A percentile compares a stretch with the other conserved stretches of the same genome.
Conservation (phyloP, 2,797 vertebrate species). For the Poecilia wingei region DNA sequence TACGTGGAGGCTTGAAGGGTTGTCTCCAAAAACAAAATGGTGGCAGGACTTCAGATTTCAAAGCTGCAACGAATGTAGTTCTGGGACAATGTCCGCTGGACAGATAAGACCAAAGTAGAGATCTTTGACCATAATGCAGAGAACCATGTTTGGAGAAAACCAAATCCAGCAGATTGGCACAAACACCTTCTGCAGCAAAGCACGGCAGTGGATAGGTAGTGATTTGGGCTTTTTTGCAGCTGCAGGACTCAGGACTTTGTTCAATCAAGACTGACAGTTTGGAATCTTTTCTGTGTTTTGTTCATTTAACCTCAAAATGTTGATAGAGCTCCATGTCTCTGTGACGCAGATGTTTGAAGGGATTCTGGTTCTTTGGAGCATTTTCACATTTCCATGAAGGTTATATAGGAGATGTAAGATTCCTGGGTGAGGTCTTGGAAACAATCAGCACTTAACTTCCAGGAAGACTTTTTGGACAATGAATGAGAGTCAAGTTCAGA, state of each 20-base stretch:
- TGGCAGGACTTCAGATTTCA: not conserved
- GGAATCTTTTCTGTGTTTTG: not conserved
- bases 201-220: not conserved
- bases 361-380: not conserved
- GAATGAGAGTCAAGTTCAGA: not conserved
- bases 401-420: not conserved
- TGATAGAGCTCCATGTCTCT: not conserved
- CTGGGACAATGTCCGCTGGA: not conserved
- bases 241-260: not conserved
- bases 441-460: not conserved
- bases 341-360: not conserved
- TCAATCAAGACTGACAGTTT: not conserved
- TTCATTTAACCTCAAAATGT: not conserved
- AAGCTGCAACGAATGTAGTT: not conserved
- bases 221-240: not conserved
- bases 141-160: no score
- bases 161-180: not conserved
- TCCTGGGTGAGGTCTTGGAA: not conserved
- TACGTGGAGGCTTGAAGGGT: not conserved
- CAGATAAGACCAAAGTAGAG: no score
- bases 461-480: not conserved
- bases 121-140: no score
- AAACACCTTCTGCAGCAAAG: not conserved
- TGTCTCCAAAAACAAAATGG: not conserved
- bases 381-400: not conserved